phyloP scores from a whole-genome alignment of 2,888 invertebrate species.

The Cyaniris semiargus region DNA sequence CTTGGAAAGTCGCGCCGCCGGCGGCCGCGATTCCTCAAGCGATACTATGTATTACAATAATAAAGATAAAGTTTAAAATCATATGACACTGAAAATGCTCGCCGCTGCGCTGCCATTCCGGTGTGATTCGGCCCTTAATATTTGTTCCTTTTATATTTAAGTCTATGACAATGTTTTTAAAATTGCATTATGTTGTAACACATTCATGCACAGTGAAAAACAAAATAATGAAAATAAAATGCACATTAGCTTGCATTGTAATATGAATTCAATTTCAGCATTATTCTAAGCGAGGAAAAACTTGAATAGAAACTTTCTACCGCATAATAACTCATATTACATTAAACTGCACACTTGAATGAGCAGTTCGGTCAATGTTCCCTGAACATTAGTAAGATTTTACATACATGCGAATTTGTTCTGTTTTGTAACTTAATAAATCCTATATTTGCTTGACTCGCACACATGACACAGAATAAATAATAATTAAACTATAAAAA shows the following conservation, averaged over 20 bases:
- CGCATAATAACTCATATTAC: conserved; percentile 42
- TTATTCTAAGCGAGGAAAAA: conserved; percentile 19
- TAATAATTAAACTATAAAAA: neutral
- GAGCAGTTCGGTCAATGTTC: conserved; percentile 49
- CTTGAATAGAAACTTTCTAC: conserved; percentile 44
- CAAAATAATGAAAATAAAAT: neutral
- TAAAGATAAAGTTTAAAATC: too few species aligned
- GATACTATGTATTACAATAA: too few species aligned
- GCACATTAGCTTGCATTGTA: neutral
- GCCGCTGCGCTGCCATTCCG: too few species aligned
- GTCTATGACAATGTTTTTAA: too few species aligned
- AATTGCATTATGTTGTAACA: too few species aligned
- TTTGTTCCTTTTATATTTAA: too few species aligned
- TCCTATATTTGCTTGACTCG: neutral
- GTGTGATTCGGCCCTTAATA: too few species aligned
- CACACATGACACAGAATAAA: neutral
- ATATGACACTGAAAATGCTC: too few species aligned
- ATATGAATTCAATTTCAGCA: neutral
- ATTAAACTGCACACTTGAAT: conserved; percentile 46
- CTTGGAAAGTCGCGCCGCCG: too few species aligned
- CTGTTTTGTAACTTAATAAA: neutral
- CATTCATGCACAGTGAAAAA: too few species aligned
- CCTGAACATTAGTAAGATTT: conserved; percentile 30
- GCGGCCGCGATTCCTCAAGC: too few species aligned
- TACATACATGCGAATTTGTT: neutral